A percentile compares a stretch with the other conserved stretches of the same genome.
Evolutionary conservation across 1,140 invertebrate species (phyloP).

Genomic region (Octopus sinensis): DNA sequence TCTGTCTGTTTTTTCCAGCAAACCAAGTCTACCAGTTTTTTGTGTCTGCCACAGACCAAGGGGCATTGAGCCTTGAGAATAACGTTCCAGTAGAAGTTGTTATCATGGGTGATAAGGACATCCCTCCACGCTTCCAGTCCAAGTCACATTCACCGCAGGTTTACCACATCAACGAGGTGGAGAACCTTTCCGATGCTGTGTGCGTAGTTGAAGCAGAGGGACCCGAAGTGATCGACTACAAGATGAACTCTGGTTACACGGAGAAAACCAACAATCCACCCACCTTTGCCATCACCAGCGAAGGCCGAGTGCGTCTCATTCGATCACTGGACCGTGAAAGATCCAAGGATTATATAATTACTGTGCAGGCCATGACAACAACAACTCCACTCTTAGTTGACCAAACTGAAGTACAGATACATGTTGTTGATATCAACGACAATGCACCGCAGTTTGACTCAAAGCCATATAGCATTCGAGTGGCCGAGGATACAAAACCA

Average conservation of each 20-base stretch:
- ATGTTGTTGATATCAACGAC: constrained; percentile 45
- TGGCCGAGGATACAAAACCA: constrained; percentile 80
- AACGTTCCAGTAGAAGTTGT: constrained; percentile 78
- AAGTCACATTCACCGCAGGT: constrained; percentile 60
- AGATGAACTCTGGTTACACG: constrained; percentile 66
- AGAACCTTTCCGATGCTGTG: constrained; percentile 61
- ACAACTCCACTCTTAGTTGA: constrained; percentile 37
- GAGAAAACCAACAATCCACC: constrained; percentile 40
- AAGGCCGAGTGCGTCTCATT: constrained; percentile 71
- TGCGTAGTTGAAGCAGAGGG: constrained; percentile 48
- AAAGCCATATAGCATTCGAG: constrained; percentile 70
- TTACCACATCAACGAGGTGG: constrained; percentile 78
- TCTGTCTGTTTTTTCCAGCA: constrained; percentile 61
- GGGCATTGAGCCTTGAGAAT: constrained; percentile 68
- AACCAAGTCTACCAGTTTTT: constrained; percentile 84
- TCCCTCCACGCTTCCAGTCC: constrained; percentile 71
- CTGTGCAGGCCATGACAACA: constrained; percentile 32
- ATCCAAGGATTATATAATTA: constrained; percentile 59
- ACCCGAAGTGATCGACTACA: constrained; percentile 61
- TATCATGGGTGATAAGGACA: constrained; percentile 69
- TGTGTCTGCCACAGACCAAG: constrained; percentile 78
- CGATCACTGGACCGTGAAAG: constrained; percentile 77
- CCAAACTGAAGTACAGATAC: constrained; percentile 36
- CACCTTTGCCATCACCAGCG: constrained; percentile 72
- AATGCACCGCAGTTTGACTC: constrained; percentile 62